Conservation (phyloP, 2,113 vertebrate genomes). For the Apodemus sylvaticus region DNA sequence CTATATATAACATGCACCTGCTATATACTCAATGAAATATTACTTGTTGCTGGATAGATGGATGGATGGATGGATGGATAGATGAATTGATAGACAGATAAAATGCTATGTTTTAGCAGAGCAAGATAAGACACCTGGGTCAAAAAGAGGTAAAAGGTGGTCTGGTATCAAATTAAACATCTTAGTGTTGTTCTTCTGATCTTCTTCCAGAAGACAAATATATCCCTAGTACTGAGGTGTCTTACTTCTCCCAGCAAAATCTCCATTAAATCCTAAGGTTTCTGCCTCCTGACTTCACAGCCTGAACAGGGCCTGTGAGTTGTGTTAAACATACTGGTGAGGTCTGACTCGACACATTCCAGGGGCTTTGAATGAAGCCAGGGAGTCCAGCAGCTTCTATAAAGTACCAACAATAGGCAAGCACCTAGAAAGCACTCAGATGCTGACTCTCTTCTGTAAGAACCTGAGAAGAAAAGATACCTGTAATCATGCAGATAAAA, state of each 20-base stretch:
- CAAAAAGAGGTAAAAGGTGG: background rate
- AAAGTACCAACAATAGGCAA: background rate
- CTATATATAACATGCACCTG: background rate
- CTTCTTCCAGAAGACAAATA: conserved; percentile 13
- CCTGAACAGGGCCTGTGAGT: background rate
- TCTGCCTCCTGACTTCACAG: background rate
- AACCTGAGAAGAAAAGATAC: background rate
- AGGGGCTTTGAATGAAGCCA: background rate
- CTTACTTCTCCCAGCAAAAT: conserved; percentile 22
- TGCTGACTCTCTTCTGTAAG: background rate
- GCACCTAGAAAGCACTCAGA: conserved; percentile 8
- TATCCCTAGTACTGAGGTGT: background rate
- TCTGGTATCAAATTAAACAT: background rate
- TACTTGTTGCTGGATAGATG: background rate
- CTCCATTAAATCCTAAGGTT: background rate
- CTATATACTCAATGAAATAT: background rate
- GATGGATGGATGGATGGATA: background rate
- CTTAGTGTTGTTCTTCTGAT: conserved; percentile 9
- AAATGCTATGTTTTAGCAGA: conserved; percentile 2
- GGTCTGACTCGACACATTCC: background rate
- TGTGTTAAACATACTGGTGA: background rate
- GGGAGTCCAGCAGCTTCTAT: background rate
- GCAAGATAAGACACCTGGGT: background rate
- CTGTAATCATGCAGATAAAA: background rate
- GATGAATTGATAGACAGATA: background rate